A percentile compares a stretch with the other conserved stretches of the same genome.
Conservation (phyloP, 1,140 invertebrate species). For the Platorchestia sp. region DNA sequence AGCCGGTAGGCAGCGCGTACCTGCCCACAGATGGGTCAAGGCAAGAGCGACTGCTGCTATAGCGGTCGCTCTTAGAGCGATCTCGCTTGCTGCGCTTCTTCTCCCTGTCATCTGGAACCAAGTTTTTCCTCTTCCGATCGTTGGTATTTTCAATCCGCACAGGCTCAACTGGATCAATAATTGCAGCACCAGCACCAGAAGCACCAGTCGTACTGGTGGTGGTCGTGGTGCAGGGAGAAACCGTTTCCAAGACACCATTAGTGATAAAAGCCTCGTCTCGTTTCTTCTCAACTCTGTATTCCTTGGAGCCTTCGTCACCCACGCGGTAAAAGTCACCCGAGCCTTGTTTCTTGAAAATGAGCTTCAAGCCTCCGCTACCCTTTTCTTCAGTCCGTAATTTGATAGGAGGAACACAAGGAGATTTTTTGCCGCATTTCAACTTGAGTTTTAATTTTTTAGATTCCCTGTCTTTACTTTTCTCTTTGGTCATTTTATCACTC, state of each 20-base stretch:
- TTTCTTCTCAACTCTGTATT: constrained; percentile 44
- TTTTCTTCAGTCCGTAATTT: constrained; percentile 44
- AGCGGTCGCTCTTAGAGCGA: constrained; percentile 21
- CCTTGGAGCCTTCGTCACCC: constrained; percentile 33
- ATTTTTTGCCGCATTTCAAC: constrained; percentile 40
- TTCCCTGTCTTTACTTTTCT: constrained; percentile 13
- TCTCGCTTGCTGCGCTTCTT: constrained; percentile 27
- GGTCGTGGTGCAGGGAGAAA: neutral
- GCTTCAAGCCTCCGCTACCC: constrained; percentile 15
- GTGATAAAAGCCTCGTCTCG: neutral
- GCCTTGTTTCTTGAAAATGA: constrained; percentile 45
- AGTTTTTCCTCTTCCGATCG: neutral
- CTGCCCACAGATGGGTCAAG: neutral
- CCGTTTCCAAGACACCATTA: neutral
- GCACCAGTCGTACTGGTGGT: neutral
- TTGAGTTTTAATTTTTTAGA: constrained; percentile 40
- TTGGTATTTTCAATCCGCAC: neutral
- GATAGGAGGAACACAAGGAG: constrained; percentile 8
- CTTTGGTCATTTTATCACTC: constrained; percentile 36
- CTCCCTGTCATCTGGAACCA: neutral
- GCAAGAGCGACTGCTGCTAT: constrained; percentile 7
- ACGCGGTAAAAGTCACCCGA: constrained; percentile 34
- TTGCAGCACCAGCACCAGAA: neutral
- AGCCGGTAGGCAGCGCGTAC: neutral
- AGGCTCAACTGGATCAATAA: neutral